Conservation (phyloP, 2,113 vertebrate species). For the crab-eating macaque (Macaca fascicularis) region T2T-MFA8v1.1 NC_088380.1:119536001-119536500, state of each 20-base stretch:
- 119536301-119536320: conserved; percentile 20
- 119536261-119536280: background rate
- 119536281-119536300: background rate
- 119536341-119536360: background rate
- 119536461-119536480: conserved; percentile 12
- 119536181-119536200: conserved; percentile 55
- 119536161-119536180: background rate
- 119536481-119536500: background rate
- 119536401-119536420: background rate
- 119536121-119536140: background rate
- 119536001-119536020: background rate
- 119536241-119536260: background rate
- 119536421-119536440: background rate
- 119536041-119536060: background rate
- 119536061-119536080: background rate
- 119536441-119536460: background rate
- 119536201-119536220: background rate
- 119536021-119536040: background rate
- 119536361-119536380: background rate
- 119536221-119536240: background rate
- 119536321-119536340: background rate
- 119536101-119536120: background rate
- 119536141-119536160: background rate
- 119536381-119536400: background rate
- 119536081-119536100: background rate